Evolutionary conservation across 2,888 invertebrate genomes (phyloP).

Genomic region (Drosophila infuscata): DNA sequence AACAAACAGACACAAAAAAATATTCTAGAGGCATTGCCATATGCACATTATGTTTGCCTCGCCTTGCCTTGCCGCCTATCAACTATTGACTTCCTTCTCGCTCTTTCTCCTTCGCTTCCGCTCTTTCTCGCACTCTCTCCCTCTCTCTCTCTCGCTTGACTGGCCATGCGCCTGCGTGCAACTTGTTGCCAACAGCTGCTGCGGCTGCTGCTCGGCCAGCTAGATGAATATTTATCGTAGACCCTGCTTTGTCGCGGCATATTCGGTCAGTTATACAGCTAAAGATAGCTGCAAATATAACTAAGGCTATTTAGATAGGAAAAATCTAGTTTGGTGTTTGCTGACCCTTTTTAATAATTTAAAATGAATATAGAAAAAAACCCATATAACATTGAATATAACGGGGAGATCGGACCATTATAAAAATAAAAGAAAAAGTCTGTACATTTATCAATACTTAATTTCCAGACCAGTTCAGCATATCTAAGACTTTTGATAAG

Average conservation of each 20-base stretch:
- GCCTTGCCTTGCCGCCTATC: conserved; percentile 40
- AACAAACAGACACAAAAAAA: conserved; percentile 31
- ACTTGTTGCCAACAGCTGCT: conserved; percentile 73
- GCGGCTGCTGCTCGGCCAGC: conserved; percentile 33
- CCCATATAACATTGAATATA: background rate
- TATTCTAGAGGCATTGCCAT: conserved; percentile 66
- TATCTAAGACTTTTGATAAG: background rate
- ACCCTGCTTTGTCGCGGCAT: background rate
- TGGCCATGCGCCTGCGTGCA: conserved; percentile 69
- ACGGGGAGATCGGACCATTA: background rate
- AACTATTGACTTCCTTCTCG: conserved; percentile 24
- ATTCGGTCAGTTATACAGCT: background rate
- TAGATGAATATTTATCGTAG: conserved; percentile 20
- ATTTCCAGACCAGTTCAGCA: background rate
- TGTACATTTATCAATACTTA: background rate
- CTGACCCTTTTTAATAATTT: background rate
- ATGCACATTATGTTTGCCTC: conserved; percentile 33
- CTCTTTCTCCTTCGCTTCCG: background rate
- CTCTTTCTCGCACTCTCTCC: background rate
- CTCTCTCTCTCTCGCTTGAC: conserved; percentile 45
- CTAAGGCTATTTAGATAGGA: background rate
- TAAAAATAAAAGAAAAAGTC: too few relatives aligned
- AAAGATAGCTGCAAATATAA: background rate
- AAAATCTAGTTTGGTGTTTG: background rate
- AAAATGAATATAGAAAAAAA: background rate